phyloP scores from a whole-genome alignment of 2,113 vertebrate species.

The Strigops habroptila region DNA sequence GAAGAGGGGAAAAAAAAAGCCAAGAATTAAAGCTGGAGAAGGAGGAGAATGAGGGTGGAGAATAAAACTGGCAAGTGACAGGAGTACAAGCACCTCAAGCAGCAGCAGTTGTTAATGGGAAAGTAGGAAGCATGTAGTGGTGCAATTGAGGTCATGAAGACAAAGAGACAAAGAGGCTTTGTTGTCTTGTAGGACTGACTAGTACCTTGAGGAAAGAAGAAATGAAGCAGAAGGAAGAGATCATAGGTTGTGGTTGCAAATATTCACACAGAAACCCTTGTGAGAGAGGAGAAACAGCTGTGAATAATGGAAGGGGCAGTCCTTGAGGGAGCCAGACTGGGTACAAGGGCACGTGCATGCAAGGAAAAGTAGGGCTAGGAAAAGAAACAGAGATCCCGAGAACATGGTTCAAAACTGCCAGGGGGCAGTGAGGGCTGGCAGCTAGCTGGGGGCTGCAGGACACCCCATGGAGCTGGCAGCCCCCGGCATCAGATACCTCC shows the following conservation, averaged over 20 bases:
- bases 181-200: neutral
- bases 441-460: neutral
- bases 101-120: neutral
- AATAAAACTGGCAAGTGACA: neutral
- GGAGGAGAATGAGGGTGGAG: neutral
- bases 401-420: neutral
- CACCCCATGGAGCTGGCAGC: neutral
- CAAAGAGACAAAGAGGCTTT: neutral
- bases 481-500: accelerated
- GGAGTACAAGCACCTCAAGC: neutral
- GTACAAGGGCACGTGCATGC: accelerated
- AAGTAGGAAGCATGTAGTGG: neutral
- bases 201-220: neutral
- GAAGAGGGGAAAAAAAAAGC: neutral
- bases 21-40: neutral
- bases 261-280: neutral
- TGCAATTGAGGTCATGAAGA: neutral
- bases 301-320: neutral
- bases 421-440: neutral
- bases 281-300: neutral
- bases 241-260: neutral
- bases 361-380: neutral
- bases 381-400: neutral
- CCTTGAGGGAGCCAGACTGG: neutral
- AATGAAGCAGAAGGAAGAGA: neutral